Evolutionary conservation across 1,140 invertebrate genomes (phyloP), one percentile per base, ranked within the genome.

Genomic region (Parasteatoda tepidariorum): DNA sequence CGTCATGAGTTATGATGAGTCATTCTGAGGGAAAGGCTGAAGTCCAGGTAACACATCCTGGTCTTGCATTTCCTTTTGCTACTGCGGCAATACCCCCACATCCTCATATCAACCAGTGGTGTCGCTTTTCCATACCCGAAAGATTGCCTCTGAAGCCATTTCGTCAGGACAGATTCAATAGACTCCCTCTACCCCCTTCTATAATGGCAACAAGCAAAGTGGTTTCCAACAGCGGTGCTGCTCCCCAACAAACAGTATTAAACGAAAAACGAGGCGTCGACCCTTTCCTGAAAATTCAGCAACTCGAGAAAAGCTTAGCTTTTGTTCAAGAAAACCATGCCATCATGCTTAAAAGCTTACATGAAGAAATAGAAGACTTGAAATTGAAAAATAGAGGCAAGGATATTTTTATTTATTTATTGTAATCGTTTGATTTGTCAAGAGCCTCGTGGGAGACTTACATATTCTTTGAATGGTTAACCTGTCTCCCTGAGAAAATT

Each of bases 311-410:
- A 71, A 86, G 84, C 71, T 68, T 86, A 62, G 59, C 66, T 13
- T 83, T 85, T 85, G 75, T 85, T 34, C 38, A 64, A 62, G 85
- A 85, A 67, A 74, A 82, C 24, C 82, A 81, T 81, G 68, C 67
- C 5, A 31, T 70, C 22, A 70, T 84, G 57, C 55, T 85, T 2
- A 73, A 84, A 24, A 66, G 75, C 26, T 68, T 85, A 18, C 85
- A 85, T 67, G 67, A 85, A 33, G 81, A 85, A 81, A 74, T 85
- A 31, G 74, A 67, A 34, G 85, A 85, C 9, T 75, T 85, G 54
- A 85, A 84, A 26, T 57, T 61, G 11, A 79, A 84, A 71, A 85
- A 85, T 75, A 81, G 70, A 82, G 85, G 85, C 84, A 18, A 55
- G 15, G 3, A 28, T 24, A 41, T 34, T 68, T 22, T 38, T 18